Conservation (phyloP, 2,888 invertebrate genomes). For the Atrina japonica region DNA sequence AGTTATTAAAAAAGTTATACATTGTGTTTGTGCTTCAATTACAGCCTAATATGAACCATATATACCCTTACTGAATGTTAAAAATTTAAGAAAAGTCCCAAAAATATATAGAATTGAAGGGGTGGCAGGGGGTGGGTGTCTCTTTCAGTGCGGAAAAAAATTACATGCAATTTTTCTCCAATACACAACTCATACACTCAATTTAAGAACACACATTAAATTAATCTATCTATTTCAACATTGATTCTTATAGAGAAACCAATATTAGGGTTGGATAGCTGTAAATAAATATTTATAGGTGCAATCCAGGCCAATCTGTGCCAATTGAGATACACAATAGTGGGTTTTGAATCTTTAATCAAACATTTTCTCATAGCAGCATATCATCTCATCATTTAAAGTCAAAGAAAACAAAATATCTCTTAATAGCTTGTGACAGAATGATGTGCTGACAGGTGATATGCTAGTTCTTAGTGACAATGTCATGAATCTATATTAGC, state of each 20-base stretch:
- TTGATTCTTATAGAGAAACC: constrained; percentile 7
- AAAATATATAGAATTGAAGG: constrained; percentile 7
- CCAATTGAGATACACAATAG: constrained; percentile 5
- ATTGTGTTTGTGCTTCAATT: constrained; percentile 7
- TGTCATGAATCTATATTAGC: constrained; percentile 6
- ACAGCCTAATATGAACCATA: constrained; percentile 7
- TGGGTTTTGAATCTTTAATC: constrained; percentile 7
- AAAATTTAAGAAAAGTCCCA: constrained; percentile 4
- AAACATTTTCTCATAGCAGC: constrained; percentile 7
- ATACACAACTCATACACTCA: constrained; percentile 7
- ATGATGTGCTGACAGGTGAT: constrained; percentile 5
- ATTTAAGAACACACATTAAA: constrained; percentile 7
- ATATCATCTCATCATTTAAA: constrained; percentile 7
- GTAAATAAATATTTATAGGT: constrained; percentile 7
- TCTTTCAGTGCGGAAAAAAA: constrained; percentile 4
- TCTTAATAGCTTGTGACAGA: constrained; percentile 7
- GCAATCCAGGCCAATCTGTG: constrained; percentile 7
- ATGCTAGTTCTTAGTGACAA: constrained; percentile 7
- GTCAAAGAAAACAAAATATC: constrained; percentile 7
- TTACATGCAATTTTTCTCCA: constrained; percentile 7
- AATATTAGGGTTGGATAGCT: constrained; percentile 7
- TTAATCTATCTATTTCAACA: constrained; percentile 7
- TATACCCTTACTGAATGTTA: constrained; percentile 4
- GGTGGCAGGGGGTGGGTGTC: constrained; percentile 7
- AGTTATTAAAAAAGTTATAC: constrained; percentile 7